phyloP scores from a whole-genome alignment of 1,140 invertebrate genomes.

The Meloidogyne floridensis region DNA sequence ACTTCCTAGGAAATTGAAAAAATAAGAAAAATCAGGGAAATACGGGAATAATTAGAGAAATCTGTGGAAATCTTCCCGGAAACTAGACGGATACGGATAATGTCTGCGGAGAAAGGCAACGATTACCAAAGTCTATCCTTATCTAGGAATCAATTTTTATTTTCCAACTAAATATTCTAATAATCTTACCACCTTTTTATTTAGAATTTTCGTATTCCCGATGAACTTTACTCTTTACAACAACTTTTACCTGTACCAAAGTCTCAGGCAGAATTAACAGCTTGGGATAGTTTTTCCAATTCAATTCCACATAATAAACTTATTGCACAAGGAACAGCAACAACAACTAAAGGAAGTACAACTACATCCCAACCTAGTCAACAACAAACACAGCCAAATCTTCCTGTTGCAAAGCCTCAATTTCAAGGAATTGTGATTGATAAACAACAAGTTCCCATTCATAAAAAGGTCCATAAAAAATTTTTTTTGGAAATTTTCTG shows the following conservation, averaged over 20 bases:
- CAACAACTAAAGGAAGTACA: conserved; percentile 17
- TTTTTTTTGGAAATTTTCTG: not conserved
- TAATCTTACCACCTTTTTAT: not conserved
- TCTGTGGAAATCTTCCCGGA: too few relatives aligned
- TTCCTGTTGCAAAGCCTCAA: conserved; percentile 42
- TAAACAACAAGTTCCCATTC: conserved; percentile 22
- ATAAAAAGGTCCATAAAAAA: conserved; percentile 15
- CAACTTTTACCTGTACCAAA: conserved; percentile 48
- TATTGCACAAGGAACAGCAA: not conserved
- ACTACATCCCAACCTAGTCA: conserved; percentile 13
- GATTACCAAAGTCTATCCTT: too few relatives aligned
- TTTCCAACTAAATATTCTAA: not conserved
- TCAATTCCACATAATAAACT: conserved; percentile 40
- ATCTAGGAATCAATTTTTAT: conserved; percentile 1
- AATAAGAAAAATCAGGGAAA: too few relatives aligned
- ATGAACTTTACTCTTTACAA: conserved; percentile 43
- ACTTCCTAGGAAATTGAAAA: too few relatives aligned
- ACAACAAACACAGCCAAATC: conserved; percentile 18
- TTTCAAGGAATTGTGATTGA: conserved; percentile 29
- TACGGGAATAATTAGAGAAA: too few relatives aligned
- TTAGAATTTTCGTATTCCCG: conserved; percentile 42
- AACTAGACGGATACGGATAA: too few relatives aligned
- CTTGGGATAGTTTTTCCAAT: conserved; percentile 48
- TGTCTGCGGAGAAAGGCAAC: too few relatives aligned
- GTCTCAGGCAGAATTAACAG: conserved; percentile 40